A percentile compares a stretch with the other conserved stretches of the same genome.
Conservation (phyloP, 2,888 invertebrate species). For the Geotrupes spiniger region DNA sequence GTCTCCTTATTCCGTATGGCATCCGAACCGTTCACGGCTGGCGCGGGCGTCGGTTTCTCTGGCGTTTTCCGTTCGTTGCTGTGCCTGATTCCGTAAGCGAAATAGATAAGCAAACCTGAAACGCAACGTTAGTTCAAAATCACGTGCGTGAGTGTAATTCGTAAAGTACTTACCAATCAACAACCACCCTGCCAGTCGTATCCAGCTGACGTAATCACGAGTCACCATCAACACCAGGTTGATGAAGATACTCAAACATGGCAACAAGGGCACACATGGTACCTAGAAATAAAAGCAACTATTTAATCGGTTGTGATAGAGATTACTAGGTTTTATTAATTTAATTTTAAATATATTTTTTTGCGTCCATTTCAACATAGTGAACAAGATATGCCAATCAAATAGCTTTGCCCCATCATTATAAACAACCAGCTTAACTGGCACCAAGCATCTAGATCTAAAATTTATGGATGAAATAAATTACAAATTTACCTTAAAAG, state of each 20-base stretch:
- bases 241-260: constrained; percentile 78
- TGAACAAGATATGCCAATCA: too few species aligned
- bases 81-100: constrained; percentile 77
- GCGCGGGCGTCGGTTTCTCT: neutral
- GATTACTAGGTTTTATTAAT: too few species aligned
- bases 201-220: constrained; percentile 81
- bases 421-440: too few species aligned
- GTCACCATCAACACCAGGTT: constrained; percentile 91
- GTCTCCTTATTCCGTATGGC: neutral
- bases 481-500: constrained; percentile 62
- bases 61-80: constrained; percentile 60
- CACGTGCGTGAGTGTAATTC: too few species aligned
- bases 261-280: constrained; percentile 80
- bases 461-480: too few species aligned
- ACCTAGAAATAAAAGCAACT: constrained; percentile 56
- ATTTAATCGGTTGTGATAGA: too few species aligned
- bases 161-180: constrained; percentile 60
- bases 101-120: constrained; percentile 80
- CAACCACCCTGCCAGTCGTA: constrained; percentile 84
- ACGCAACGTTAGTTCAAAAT: neutral
- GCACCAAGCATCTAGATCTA: too few species aligned
- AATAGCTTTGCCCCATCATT: too few species aligned
- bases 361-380: too few species aligned
- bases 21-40: neutral
- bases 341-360: too few species aligned